Conservation (phyloP, 2,888 invertebrate genomes). For the Eurytoma californica region DNA sequence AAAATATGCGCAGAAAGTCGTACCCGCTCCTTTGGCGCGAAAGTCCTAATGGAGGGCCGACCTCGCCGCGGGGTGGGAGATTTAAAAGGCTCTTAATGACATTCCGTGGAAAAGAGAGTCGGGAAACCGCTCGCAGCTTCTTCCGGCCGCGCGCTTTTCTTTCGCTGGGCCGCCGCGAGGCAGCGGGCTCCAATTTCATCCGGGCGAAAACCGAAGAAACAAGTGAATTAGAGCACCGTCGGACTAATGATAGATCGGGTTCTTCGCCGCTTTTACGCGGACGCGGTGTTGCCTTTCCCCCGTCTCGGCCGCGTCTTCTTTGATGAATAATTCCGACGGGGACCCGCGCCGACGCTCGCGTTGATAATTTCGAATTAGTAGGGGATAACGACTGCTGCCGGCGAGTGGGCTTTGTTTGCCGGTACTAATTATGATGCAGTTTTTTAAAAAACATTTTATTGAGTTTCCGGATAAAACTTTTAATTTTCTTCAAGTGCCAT, state of each 20-base stretch:
- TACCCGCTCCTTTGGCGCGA: slow-evolving; percentile 67
- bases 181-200: slow-evolving; percentile 64
- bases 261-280: slow-evolving; percentile 52
- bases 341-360: background rate
- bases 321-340: slow-evolving; percentile 59
- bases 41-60: slow-evolving; percentile 70
- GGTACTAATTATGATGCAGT: background rate
- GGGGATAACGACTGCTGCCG: background rate
- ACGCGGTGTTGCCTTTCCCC: slow-evolving; percentile 42
- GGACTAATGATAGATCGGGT: slow-evolving; percentile 72
- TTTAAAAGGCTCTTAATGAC: slow-evolving; percentile 75
- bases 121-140: background rate
- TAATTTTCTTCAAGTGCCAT: no score
- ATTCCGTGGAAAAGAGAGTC: slow-evolving; percentile 63
- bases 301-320: slow-evolving; percentile 49
- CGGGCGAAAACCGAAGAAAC: slow-evolving; percentile 74
- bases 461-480: no score
- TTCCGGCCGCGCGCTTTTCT: slow-evolving; percentile 37
- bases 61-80: slow-evolving; percentile 66
- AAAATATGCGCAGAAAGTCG: slow-evolving; percentile 59
- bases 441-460: no score
- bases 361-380: no score
- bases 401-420: background rate
- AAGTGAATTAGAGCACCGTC: slow-evolving; percentile 70
- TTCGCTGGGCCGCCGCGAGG: slow-evolving; percentile 37